These are phyloP conservation scores for Pelusios castaneus DNA, from an alignment of 2,113 vertebrate genomes.

Conservation along the genomic window DNA sequence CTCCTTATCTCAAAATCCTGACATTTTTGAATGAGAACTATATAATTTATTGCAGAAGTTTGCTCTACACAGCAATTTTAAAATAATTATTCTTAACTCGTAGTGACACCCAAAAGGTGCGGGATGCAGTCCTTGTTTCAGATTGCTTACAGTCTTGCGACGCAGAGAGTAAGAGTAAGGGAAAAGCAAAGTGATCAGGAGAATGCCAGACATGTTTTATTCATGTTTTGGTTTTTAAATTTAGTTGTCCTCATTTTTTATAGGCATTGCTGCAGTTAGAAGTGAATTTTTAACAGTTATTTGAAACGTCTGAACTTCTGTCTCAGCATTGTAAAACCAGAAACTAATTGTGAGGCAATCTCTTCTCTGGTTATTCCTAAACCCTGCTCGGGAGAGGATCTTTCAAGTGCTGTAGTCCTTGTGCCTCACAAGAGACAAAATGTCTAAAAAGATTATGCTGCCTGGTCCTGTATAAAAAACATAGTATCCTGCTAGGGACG, in stretches of 20 bases:
- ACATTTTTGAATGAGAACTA: constrained; percentile 64
- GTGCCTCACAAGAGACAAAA: not conserved
- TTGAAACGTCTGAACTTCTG: not conserved
- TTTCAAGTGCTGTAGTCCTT: not conserved
- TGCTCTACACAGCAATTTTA: constrained; percentile 67
- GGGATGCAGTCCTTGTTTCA: not conserved
- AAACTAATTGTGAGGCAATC: not conserved
- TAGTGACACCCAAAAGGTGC: constrained; percentile 49
- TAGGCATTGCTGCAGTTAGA: not conserved
- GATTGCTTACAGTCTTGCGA: not conserved
- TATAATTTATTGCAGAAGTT: constrained; percentile 51
- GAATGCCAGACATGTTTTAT: too few species aligned
- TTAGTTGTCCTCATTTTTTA: too few species aligned
- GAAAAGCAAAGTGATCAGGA: rapidly evolving
- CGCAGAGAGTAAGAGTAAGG: not conserved
- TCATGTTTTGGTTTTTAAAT: not conserved
- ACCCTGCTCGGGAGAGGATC: rapidly evolving
- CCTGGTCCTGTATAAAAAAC: rapidly evolving
- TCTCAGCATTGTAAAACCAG: not conserved
- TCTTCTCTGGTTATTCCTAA: not conserved
- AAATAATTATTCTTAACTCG: constrained; percentile 71
- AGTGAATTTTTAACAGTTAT: not conserved
- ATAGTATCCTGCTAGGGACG: too few species aligned
- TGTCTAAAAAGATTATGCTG: not conserved
- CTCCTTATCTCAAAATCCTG: constrained; percentile 32